Base-by-base conservation (phyloP, 2,797 vertebrate species). In the Limnodromus scolopaceus region DNA sequence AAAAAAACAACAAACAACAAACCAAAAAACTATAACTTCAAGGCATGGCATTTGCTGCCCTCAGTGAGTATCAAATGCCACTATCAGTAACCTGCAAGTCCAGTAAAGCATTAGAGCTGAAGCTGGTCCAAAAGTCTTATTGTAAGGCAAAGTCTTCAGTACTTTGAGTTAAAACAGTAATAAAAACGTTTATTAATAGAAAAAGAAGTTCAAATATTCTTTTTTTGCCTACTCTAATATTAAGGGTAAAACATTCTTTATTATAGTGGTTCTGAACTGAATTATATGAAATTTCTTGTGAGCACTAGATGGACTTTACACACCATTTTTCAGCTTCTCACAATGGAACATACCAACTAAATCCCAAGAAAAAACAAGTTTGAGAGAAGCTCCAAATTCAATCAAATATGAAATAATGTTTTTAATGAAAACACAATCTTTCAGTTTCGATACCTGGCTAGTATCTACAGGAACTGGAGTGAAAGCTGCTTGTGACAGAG, bases 381-480 rank as follows among this genome's bases (percentile, higher is more conserved):
- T 71, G 19, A 51, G 12, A 78, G 11, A 81, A 63, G 7, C 6
- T 58, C 17, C 3, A 53, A 82, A 87, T 63, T 71, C 39, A 60
- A 12, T 23, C 8, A 70, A 53, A 51, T 32, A 13, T 63, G 10
- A 87, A 87, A 19, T 39, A 78, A 64, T 46, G 14, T 38, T 58
- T 18, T 79, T 79, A 96, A 58, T 9, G 4, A 77, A 75, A 84
- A 80, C 9, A 4, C 14, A 23, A 2, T 85, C 41, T 46, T 78
- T 36, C 23, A 8, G 8, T 70, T 90, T 39, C 13, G 45, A 30
- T 98, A 99, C 99, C 99, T 99, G 99, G 95, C 98, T 99, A 84
- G 99, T 99, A 95, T 99, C 99, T 89, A 99, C 99, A 39, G 99
- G 99, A 79, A 98, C 98, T 0, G 99, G 99, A 1, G 99, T 99